Base-by-base conservation (phyloP, 2,888 invertebrate genomes). In the Chrysolina americana region DNA sequence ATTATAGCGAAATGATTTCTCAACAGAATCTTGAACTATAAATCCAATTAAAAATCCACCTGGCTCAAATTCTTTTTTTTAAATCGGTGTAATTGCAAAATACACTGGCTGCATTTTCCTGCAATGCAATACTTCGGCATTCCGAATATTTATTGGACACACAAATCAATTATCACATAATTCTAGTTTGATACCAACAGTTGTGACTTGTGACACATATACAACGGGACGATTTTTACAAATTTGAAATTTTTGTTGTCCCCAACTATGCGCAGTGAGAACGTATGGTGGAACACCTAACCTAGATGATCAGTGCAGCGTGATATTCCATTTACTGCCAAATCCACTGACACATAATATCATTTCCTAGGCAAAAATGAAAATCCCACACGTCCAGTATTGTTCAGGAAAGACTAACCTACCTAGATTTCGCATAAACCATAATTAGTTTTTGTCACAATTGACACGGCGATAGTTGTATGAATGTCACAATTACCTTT, bases 301-400 rank as follows among this genome's bases (percentile, higher is more conserved):
- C 81, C 81, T 75, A 77, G 65, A 75, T 80, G 77, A 71, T 74
- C 80, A 80, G 41, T 69, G 69, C 76, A 80, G 70, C 81, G 80
- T 81, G 80, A 73, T 78, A 78, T 73, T 75, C 73, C 41, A 48
- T 62, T 62, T 62, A 47, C 36, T n/a, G 8, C 56, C 21, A 41
- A 68, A 59, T 19, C 36, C 50, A 68, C 19, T 36, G 68, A 68
- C 48, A 68, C 48, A 28, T 9, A 50, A 48, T 53, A 68, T 41
- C 15, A 53, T 68, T 68, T 68, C 56, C 68, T 23, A 19, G 15
- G 21, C 23, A 53, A 68, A 68, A 68, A 68, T 53, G 5, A 15
- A 68, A 56, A 68, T 68, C 68, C 68, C 53, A 68, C 68, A 21
- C 68, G 68, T 59, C 28, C 36, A 36, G 59, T 53, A 68, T 62